Conservation (phyloP, 2,888 invertebrate genomes). For the Philhelius pedissequus region DNA sequence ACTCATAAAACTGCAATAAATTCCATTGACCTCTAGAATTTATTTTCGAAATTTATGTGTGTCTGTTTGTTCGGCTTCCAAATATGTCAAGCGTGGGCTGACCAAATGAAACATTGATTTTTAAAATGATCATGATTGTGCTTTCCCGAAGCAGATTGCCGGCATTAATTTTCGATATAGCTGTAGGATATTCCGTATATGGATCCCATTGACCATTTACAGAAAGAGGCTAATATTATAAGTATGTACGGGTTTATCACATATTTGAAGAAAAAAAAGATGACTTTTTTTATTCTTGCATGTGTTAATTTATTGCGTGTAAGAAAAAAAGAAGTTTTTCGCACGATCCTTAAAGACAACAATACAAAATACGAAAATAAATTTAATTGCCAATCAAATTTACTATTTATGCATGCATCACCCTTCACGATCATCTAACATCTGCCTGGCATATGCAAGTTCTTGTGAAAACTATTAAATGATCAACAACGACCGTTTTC, state of each 20-base stretch:
- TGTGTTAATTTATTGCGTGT: neutral
- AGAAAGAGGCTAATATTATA: constrained; percentile 37
- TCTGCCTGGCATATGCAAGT: constrained; percentile 58
- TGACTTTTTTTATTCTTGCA: neutral
- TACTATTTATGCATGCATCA: constrained; percentile 3
- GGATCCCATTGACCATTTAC: constrained; percentile 35
- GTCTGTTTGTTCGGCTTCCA: constrained; percentile 11
- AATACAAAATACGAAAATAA: constrained; percentile 11
- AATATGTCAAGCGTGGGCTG: constrained; percentile 37
- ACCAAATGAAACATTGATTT: neutral
- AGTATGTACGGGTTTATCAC: no score
- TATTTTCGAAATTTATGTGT: constrained; percentile 48
- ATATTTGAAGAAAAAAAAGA: neutral
- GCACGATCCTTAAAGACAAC: constrained; percentile 2
- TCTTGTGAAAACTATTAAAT: constrained; percentile 50
- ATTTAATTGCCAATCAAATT: constrained; percentile 39
- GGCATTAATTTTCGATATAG: constrained; percentile 13
- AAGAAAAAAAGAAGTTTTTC: constrained; percentile 11
- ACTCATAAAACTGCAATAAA: constrained; percentile 16
- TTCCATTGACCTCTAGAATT: constrained; percentile 43
- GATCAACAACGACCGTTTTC: neutral
- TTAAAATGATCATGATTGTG: constrained; percentile 29
- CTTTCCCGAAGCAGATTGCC: constrained; percentile 12
- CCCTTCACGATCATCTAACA: constrained; percentile 36
- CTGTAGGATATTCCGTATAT: constrained; percentile 23